A percentile compares a stretch with the other conserved stretches of the same genome.
Conservation (phyloP, 1,140 invertebrate genomes). For the Piezodorus guildinii region DNA sequence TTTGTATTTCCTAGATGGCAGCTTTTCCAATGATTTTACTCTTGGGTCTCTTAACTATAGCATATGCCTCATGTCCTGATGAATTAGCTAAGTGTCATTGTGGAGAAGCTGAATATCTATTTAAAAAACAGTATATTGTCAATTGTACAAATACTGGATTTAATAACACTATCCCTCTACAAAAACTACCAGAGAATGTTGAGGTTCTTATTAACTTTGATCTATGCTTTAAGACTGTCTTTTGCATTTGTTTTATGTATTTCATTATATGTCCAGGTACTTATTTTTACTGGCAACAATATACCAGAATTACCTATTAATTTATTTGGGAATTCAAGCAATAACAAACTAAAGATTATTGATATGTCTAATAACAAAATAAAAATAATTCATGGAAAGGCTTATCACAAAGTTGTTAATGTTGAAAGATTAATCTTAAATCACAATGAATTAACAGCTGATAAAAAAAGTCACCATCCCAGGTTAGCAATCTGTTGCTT, state of each 20-base stretch:
- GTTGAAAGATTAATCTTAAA: slow-evolving; percentile 62
- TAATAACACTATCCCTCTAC: slow-evolving; percentile 43
- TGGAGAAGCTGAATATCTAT: slow-evolving; percentile 41
- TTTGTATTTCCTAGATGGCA: too few relatives aligned
- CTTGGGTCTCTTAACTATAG: too few relatives aligned
- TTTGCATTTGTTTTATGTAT: background rate
- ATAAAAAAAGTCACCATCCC: slow-evolving; percentile 46
- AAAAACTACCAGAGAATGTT: slow-evolving; percentile 50
- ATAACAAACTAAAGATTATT: slow-evolving; percentile 48
- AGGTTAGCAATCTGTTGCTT: slow-evolving; percentile 23
- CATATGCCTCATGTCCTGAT: too few relatives aligned
- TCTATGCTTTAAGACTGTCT: background rate
- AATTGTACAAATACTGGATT: slow-evolving; percentile 60
- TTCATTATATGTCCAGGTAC: slow-evolving; percentile 36
- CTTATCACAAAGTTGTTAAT: slow-evolving; percentile 59
- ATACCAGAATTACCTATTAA: slow-evolving; percentile 54
- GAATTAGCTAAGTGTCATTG: slow-evolving; percentile 38
- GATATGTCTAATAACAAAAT: slow-evolving; percentile 70
- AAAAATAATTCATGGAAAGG: slow-evolving; percentile 58
- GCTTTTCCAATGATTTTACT: too few relatives aligned
- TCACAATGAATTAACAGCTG: slow-evolving; percentile 57
- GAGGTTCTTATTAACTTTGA: slow-evolving; percentile 35
- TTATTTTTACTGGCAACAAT: slow-evolving; percentile 63
- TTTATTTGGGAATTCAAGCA: slow-evolving; percentile 49
- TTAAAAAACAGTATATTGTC: slow-evolving; percentile 46